phyloP scores from a whole-genome alignment of 2,113 vertebrate genomes.

The Sylvietta virens region DNA sequence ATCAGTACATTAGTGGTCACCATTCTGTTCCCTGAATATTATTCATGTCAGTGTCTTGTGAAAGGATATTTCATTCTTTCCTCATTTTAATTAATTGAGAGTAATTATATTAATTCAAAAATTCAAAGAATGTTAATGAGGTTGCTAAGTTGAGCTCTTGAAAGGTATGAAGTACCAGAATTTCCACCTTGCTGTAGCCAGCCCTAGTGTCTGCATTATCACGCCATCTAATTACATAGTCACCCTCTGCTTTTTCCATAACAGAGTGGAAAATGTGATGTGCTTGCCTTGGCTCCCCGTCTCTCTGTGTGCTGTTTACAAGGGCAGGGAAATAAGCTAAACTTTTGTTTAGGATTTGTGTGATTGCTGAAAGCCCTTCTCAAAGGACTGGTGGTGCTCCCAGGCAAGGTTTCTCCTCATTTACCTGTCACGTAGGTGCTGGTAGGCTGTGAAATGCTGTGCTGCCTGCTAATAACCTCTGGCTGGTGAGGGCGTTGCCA shows the following conservation, averaged over 20 bases:
- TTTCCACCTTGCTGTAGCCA: neutral
- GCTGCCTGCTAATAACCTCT: neutral
- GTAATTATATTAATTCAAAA: neutral
- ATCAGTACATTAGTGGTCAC: neutral
- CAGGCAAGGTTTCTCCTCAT: neutral
- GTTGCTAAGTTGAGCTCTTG: neutral
- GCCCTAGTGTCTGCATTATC: neutral
- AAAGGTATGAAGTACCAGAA: conserved; percentile 10
- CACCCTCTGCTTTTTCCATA: neutral
- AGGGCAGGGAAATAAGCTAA: neutral
- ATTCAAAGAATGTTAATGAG: neutral
- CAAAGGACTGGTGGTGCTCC: neutral
- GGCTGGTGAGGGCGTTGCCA: neutral
- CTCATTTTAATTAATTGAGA: conserved; percentile 27
- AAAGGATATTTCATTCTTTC: conserved; percentile 3
- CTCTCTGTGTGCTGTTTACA: neutral
- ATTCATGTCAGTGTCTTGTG: neutral
- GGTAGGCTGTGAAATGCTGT: neutral
- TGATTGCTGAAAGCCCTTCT: neutral
- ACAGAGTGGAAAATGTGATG: conserved; percentile 1
- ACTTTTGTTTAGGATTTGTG: neutral
- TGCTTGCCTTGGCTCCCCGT: neutral
- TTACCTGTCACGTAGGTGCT: neutral
- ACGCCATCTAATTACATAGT: neutral
- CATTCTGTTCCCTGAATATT: neutral